Evolutionary conservation across 2,797 vertebrate species (phyloP).

Genomic region (Eidolon dupreanum): DNA sequence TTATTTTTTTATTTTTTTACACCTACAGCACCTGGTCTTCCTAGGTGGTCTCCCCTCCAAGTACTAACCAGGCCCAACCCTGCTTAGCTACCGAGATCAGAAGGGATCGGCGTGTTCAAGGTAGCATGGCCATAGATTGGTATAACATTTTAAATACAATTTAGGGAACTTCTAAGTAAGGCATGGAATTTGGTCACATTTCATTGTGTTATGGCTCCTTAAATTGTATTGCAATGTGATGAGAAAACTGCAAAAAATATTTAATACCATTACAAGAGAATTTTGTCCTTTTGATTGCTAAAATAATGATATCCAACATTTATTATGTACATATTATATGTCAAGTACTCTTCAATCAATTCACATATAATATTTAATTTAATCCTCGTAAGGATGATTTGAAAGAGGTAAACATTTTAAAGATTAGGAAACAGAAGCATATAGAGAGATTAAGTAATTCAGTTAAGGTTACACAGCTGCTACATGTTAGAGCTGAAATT

Average conservation of each 20-base stretch:
- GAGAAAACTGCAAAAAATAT: background rate
- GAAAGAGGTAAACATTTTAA: background rate
- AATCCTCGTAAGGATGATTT: background rate
- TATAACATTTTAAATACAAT: background rate
- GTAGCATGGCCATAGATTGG: too few relatives aligned
- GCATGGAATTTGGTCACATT: background rate
- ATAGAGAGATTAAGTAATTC: background rate
- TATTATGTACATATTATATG: background rate
- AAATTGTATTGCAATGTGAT: background rate
- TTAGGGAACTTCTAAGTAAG: background rate
- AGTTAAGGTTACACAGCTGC: background rate
- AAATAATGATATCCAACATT: background rate
- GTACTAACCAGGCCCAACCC: too few relatives aligned
- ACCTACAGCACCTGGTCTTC: too few relatives aligned
- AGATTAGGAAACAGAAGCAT: background rate
- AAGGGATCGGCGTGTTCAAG: too few relatives aligned
- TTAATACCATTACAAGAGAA: background rate
- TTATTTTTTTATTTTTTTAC: too few relatives aligned
- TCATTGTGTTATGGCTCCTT: background rate
- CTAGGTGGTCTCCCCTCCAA: too few relatives aligned
- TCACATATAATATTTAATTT: background rate
- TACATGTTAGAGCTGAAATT: background rate
- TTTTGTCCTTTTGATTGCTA: background rate
- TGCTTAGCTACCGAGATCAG: too few relatives aligned
- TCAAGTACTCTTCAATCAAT: background rate